A percentile compares a stretch with the other conserved stretches of the same genome.
Conservation (phyloP, 2,888 invertebrate species). For the Apodemia hepburni region DNA sequence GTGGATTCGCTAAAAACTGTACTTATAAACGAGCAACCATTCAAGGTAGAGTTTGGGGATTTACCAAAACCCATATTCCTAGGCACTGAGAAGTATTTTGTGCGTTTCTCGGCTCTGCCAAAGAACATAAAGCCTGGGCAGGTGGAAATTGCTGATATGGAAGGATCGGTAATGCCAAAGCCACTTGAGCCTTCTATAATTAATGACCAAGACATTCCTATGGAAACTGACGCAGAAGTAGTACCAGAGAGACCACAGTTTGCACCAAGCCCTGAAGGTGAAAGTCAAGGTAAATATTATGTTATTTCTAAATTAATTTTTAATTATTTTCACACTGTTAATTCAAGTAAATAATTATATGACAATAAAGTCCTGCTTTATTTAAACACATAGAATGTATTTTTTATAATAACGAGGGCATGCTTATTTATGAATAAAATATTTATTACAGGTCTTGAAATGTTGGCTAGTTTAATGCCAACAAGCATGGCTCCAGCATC, state of each 20-base stretch:
- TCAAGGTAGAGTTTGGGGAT: conserved; percentile 91
- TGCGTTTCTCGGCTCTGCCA: conserved; percentile 90
- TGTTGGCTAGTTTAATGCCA: conserved; percentile 83
- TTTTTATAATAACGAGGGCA: no score
- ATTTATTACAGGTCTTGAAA: conserved; percentile 76
- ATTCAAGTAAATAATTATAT: no score
- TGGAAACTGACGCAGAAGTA: conserved; percentile 49
- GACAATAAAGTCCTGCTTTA: no score
- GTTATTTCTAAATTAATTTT: not conserved
- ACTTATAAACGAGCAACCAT: conserved; percentile 88
- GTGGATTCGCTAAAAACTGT: conserved; percentile 88
- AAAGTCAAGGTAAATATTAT: conserved; percentile 52
- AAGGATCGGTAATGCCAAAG: conserved; percentile 62
- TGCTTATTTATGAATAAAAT: not conserved
- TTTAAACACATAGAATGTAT: no score
- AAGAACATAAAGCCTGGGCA: conserved; percentile 86
- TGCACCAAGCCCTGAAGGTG: conserved; percentile 61
- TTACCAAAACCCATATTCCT: conserved; percentile 89
- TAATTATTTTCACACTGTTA: not conserved
- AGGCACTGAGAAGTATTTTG: conserved; percentile 88
- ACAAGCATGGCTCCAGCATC: conserved; percentile 80
- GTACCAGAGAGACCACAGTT: conserved; percentile 41
- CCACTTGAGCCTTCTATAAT: not conserved
- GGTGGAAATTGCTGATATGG: conserved; percentile 86
- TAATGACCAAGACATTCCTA: conserved; percentile 34